Conservation (phyloP, 2,888 invertebrate species). For the Lithophane socia region DNA sequence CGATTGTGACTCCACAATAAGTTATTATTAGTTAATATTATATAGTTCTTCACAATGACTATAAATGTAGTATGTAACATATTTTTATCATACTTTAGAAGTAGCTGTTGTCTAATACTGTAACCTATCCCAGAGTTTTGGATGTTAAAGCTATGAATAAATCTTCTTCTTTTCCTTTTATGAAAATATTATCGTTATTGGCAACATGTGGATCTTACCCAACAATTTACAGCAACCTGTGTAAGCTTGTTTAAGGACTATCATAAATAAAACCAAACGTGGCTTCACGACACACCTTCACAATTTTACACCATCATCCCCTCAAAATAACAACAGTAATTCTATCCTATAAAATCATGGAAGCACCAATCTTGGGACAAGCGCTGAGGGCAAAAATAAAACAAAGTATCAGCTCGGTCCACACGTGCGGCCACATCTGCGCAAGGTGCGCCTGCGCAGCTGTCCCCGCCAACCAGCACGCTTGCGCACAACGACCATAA, state of each 20-base stretch:
- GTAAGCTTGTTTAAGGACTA: neutral
- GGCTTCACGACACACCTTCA: neutral
- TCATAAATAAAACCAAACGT: neutral
- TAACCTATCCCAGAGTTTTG: neutral
- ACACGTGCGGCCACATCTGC: constrained; percentile 83
- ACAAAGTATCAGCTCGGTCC: constrained; percentile 63
- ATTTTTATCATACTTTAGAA: neutral
- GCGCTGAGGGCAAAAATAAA: constrained; percentile 63
- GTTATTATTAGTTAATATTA: constrained; percentile 2
- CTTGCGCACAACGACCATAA: constrained; percentile 58
- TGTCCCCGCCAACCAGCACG: constrained; percentile 67
- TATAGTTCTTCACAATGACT: neutral
- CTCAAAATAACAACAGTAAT: constrained; percentile 27
- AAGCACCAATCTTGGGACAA: constrained; percentile 48
- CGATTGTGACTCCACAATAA: constrained; percentile 4
- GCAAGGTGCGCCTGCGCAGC: constrained; percentile 82
- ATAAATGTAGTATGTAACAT: neutral
- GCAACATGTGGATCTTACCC: neutral
- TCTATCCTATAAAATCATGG: constrained; percentile 57
- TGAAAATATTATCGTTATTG: neutral
- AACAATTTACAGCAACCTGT: neutral
- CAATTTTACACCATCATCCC: constrained; percentile 4
- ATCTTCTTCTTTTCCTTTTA: neutral
- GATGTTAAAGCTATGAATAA: neutral
- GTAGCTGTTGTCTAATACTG: neutral